A percentile compares a stretch with the other conserved stretches of the same genome.
Evolutionary conservation across 2,797 vertebrate genomes (phyloP).

Genomic region (Rachycentron canadum): DNA sequence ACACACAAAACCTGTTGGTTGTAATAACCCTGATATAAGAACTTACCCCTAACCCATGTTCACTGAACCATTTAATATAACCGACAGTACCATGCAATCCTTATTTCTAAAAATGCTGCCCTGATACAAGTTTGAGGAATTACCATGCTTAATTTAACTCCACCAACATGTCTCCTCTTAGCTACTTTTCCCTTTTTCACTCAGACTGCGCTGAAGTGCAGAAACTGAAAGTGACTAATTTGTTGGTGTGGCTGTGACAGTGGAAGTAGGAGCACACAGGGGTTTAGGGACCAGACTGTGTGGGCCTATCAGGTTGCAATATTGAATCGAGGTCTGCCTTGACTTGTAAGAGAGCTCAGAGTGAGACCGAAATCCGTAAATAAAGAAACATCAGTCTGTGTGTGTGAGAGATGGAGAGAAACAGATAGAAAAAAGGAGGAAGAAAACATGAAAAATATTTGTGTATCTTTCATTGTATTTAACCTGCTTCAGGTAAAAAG

Average conservation of each 20-base stretch:
- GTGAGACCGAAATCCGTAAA: conserved; percentile 42
- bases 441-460: background rate
- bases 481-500: background rate
- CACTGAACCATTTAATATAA: conserved; percentile 47
- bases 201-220: conserved; percentile 38
- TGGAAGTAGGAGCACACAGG: conserved; percentile 60
- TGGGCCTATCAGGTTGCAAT: conserved; percentile 68
- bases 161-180: conserved; percentile 60
- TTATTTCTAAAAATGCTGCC: conserved; percentile 45
- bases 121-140: conserved; percentile 40
- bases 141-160: conserved; percentile 74
- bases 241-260: conserved; percentile 74
- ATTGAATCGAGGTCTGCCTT: conserved; percentile 69
- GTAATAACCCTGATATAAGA: conserved; percentile 29
- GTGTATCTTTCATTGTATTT: background rate
- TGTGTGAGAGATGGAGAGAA: background rate
- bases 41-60: background rate
- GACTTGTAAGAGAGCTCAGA: conserved; percentile 46
- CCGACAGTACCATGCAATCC: background rate
- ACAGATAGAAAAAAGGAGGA: background rate
- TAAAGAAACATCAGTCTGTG: conserved; percentile 3
- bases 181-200: conserved; percentile 7
- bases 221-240: conserved; percentile 72
- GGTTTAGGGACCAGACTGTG: conserved; percentile 64
- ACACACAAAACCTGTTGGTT: conserved; percentile 5